Conservation (phyloP, 1,140 invertebrate genomes). For the Conus ventricosus region DNA sequence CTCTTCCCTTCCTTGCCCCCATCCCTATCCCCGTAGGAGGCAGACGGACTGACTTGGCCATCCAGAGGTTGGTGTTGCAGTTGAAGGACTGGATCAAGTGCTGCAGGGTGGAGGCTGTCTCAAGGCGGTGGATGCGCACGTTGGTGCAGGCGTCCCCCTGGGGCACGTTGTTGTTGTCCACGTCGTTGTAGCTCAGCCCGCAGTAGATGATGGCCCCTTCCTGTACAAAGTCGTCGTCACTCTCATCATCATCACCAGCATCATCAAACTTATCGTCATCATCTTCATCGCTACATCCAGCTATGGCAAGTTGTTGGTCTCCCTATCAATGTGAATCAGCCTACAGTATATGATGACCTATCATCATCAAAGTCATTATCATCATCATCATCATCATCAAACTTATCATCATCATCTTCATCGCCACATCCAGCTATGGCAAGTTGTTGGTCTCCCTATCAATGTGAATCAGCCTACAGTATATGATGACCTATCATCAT, state of each 20-base stretch:
- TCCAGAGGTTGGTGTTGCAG: conserved; percentile 95
- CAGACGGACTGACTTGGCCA: conserved; percentile 81
- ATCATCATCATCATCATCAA: too few species aligned
- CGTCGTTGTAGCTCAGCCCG: conserved; percentile 89
- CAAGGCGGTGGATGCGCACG: conserved; percentile 85
- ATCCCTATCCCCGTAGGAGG: too few species aligned
- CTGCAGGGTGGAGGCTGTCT: conserved; percentile 86
- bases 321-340: too few species aligned
- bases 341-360: too few species aligned
- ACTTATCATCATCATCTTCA: too few species aligned
- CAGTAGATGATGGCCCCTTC: conserved; percentile 74
- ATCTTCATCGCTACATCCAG: background rate
- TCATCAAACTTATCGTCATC: too few species aligned
- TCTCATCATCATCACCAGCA: background rate
- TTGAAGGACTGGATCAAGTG: conserved; percentile 93
- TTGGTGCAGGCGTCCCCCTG: conserved; percentile 91
- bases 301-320: too few species aligned
- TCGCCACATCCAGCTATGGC: background rate
- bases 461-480: too few species aligned
- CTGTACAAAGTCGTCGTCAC: conserved; percentile 51
- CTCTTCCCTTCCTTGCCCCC: too few species aligned
- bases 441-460: too few species aligned
- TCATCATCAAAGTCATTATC: too few species aligned
- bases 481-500: too few species aligned
- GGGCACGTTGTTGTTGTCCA: conserved; percentile 77